Evolutionary conservation across 1,140 invertebrate genomes (phyloP), one percentile per base, ranked within the genome.

Genomic region (Adoxophyes honmai): DNA sequence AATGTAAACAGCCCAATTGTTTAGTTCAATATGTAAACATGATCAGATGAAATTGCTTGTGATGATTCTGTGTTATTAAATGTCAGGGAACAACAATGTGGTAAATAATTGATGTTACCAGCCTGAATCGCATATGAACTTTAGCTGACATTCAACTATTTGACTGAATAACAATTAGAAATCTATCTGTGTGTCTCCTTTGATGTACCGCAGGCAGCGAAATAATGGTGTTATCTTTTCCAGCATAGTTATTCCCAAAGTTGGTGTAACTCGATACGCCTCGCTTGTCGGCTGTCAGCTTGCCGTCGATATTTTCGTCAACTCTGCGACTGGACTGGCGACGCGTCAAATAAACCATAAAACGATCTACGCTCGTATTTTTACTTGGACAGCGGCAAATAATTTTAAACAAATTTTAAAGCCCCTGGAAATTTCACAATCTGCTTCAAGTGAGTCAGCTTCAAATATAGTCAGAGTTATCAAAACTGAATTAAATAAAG

Each of bases 301-400:
- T 60, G 69, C 65, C 72, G 59, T 80, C 72, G 73, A 78, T 81
- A 80, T 81, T 81, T 81, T 81, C 63, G 69, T 75, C 75, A 74
- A 76, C 62, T 73, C 66, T 64, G 59, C 48, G 55, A 54, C 52
- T 62, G 37, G 64, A 65, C 61, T 55, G 57, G 57, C 57, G 68
- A 70, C 66, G 51, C 68, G 65, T 73, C 70, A 75, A 76, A 73
- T 68, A 76, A 75, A 66, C 64, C 68, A 74, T 80, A 70, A 79
- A 75, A 67, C 58, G 13, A 71, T 62, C 44, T 60, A 61, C 34
- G 53, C 38, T 59, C 39, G 59, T 61, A 64, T 61, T 42, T 70
- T 57, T 62, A 58, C 33, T 54, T 60, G 34, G 34, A 60, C 55
- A 58, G 7, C 14, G 28, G 53, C 21, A 57, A 14, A 21, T 44